Conservation (phyloP, 2,797 vertebrate genomes). For the Microctenopoma steveboyesi region DNA sequence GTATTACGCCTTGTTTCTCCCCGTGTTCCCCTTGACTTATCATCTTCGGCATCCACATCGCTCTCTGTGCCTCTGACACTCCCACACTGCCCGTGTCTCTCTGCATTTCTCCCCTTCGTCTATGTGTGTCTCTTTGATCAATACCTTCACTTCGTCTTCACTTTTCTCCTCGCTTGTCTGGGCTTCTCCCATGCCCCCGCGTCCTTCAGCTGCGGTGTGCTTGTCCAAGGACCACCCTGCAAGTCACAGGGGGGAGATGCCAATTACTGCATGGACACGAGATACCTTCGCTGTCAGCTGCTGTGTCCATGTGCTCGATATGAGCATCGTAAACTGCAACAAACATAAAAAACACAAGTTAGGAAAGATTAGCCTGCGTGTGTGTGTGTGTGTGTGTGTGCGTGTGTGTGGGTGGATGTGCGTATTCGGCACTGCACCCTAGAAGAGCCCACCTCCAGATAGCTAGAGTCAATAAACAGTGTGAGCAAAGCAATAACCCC, state of each 20-base stretch:
- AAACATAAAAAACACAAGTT: slow-evolving; percentile 31
- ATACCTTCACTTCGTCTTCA: slow-evolving; percentile 54
- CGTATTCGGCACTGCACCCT: slow-evolving; percentile 27
- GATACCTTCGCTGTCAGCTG: slow-evolving; percentile 30
- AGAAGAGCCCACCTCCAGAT: slow-evolving; percentile 40
- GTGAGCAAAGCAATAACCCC: slow-evolving; percentile 72
- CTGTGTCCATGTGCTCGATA: slow-evolving; percentile 23
- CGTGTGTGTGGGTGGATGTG: slow-evolving; percentile 7
- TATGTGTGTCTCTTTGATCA: slow-evolving; percentile 49
- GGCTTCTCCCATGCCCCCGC: slow-evolving; percentile 34
- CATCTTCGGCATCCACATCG: slow-evolving; percentile 36
- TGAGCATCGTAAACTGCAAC: slow-evolving; percentile 28
- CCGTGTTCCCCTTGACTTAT: slow-evolving; percentile 57
- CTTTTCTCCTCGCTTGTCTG: slow-evolving; percentile 58
- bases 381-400: slow-evolving; percentile 2
- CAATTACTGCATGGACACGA: slow-evolving; percentile 58
- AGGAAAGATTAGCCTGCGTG: slow-evolving; percentile 5
- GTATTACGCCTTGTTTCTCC: slow-evolving; percentile 55
- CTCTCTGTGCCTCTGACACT: slow-evolving; percentile 25
- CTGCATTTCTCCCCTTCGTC: slow-evolving; percentile 33
- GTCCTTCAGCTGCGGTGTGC: slow-evolving; percentile 48
- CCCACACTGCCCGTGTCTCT: slow-evolving; percentile 12
- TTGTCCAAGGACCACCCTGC: slow-evolving; percentile 30
- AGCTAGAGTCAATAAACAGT: slow-evolving; percentile 69
- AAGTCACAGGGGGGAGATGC: slow-evolving; percentile 53